Percentiles rank a stretch among this genome's conserved stretches.
Evolutionary conservation across 2,888 invertebrate species (phyloP).

Genomic region (Bimastos eiseni): DNA sequence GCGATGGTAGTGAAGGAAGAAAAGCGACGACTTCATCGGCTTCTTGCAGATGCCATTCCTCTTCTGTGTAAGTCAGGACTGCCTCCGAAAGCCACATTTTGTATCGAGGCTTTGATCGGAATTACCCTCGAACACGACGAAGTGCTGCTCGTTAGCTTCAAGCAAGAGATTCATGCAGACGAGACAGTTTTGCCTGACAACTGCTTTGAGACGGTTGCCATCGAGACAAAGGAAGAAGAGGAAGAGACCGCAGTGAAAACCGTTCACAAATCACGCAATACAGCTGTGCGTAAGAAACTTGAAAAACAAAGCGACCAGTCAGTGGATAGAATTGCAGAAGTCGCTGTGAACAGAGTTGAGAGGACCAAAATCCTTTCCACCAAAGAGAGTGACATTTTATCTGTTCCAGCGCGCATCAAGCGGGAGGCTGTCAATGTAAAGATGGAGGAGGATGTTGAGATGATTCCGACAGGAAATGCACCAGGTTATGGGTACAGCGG

Average conservation of each 20-base stretch:
- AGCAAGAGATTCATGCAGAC: neutral
- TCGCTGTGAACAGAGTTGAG: neutral
- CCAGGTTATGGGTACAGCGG: neutral
- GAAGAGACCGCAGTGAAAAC: neutral
- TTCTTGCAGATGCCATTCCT: conserved; percentile 34
- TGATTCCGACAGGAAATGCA: neutral
- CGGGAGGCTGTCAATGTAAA: neutral
- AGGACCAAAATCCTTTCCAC: neutral
- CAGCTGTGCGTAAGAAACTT: neutral
- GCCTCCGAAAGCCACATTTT: conserved; percentile 28
- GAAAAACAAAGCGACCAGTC: neutral
- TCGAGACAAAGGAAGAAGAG: neutral
- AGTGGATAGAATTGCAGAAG: neutral
- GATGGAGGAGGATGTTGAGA: conserved; percentile 18
- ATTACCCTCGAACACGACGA: conserved; percentile 34
- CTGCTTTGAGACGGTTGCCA: neutral
- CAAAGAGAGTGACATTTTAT: neutral
- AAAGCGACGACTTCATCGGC: conserved; percentile 25
- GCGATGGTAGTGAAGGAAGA: conserved; percentile 9
- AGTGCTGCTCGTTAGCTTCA: conserved; percentile 21
- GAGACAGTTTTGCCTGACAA: neutral
- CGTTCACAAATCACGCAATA: neutral
- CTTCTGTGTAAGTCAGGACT: conserved; percentile 34
- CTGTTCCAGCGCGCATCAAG: neutral
- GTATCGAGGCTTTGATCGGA: conserved; percentile 37